phyloP scores from a whole-genome alignment of 53 echinoderm and acorn worm species.

The Astropecten irregularis region DNA sequence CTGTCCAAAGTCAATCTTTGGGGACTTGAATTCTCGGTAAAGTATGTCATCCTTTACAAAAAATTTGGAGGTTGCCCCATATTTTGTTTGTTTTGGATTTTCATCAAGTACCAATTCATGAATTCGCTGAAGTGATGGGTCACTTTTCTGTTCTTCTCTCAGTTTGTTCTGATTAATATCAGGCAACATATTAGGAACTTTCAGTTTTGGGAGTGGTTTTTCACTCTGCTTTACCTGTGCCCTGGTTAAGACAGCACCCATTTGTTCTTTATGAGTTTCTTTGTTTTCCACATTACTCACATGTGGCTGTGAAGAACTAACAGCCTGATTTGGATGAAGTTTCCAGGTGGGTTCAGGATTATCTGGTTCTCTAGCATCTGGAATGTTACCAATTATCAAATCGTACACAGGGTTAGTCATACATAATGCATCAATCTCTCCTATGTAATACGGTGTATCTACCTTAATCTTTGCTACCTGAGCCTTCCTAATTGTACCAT shows the following conservation, averaged over 20 bases:
- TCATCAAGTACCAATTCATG: neutral
- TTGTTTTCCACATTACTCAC: neutral
- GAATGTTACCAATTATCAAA: slow-evolving; percentile 2
- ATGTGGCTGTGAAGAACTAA: no score
- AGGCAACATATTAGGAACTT: neutral
- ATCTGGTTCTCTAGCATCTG: neutral
- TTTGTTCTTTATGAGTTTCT: neutral
- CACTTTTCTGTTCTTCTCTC: neutral
- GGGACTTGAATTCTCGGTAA: slow-evolving; percentile 1
- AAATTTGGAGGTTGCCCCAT: neutral
- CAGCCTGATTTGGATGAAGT: no score
- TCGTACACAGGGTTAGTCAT: slow-evolving; percentile 16
- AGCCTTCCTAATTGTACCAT: neutral
- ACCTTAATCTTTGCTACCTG: neutral
- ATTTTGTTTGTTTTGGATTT: neutral
- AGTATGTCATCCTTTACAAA: neutral
- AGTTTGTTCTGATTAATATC: neutral
- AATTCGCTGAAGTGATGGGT: neutral
- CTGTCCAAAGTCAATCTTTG: slow-evolving; percentile 14
- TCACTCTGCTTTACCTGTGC: neutral
- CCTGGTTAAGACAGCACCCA: neutral
- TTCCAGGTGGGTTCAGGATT: neutral
- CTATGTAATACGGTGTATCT: neutral
- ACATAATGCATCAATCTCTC: neutral
- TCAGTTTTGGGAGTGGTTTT: neutral